Percentiles rank a stretch among this genome's conserved stretches.
Evolutionary conservation across 2,888 invertebrate genomes (phyloP).

Genomic region (Cynaeus angustus): DNA sequence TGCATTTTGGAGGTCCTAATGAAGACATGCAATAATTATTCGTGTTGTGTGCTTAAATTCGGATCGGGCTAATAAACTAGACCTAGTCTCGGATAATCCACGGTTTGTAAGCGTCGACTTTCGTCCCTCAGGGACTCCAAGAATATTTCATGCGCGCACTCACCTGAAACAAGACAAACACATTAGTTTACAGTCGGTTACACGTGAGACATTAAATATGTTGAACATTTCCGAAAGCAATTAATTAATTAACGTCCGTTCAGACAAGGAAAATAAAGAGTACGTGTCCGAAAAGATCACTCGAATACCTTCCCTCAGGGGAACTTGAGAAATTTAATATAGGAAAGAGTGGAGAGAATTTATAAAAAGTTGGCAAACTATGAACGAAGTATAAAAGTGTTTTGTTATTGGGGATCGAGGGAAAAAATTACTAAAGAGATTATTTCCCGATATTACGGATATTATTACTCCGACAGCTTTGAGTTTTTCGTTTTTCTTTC

Average conservation of each 20-base stretch:
- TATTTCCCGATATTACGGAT: constrained; percentile 50
- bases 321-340: constrained; percentile 61
- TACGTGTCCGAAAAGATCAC: constrained; percentile 59
- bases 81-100: constrained; percentile 32
- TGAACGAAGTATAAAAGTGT: constrained; percentile 46
- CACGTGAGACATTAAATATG: constrained; percentile 53
- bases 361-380: constrained; percentile 57
- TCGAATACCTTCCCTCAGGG: constrained; percentile 58
- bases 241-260: constrained; percentile 41
- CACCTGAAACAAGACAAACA: constrained; percentile 61
- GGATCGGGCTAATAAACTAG: constrained; percentile 31
- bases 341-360: constrained; percentile 58
- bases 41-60: constrained; percentile 25
- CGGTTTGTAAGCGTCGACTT: constrained; percentile 40
- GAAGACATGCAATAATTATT: constrained; percentile 39
- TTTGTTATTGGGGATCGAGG: constrained; percentile 46
- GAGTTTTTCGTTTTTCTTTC: constrained; percentile 31
- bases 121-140: constrained; percentile 38
- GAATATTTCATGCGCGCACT: constrained; percentile 53
- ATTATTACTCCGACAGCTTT: constrained; percentile 42
- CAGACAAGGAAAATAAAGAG: constrained; percentile 32
- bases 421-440: constrained; percentile 47
- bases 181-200: constrained; percentile 57
- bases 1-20: not conserved
- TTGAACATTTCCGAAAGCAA: constrained; percentile 41